Evolutionary conservation across 92 coral and sea anemone genomes (phyloP), one percentile per base, ranked within the genome.

Genomic region (Metridium senile): DNA sequence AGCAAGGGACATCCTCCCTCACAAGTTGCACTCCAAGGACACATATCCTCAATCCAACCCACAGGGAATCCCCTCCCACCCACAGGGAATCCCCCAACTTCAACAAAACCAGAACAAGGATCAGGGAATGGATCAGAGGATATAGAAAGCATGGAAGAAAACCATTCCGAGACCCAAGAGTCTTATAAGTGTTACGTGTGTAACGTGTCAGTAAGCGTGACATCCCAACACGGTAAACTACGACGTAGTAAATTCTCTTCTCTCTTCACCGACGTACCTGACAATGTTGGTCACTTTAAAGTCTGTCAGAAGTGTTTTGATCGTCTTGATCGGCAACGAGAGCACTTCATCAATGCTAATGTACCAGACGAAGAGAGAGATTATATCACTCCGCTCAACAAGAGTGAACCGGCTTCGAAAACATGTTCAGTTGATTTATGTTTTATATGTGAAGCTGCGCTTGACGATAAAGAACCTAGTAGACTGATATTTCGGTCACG

Each of bases 361-460:
- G 64, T 93, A 68, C 63, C 92, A 1, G 93, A 96, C 54, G 88
- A 83, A 58, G 58, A 82, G 74, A 81, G 97, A 49, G 84, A 93
- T 66, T 82, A 95, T 71, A 78, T 83, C 69, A 85, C 91, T 82
- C 84, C 81, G 67, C 89, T 95, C 90, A 90, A 91, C 0, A 88
- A 86, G 0, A 47, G 52, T 17, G 90, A 88, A 23, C 34, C 82
- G 17, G 31, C 81, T 52, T 30, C 76, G 19, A 88, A 75, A 53
- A 56, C 77, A 22, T 75, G 57, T n/a, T 72, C 79, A 9, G 49
- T 74, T 17, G 59, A 67, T 25, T 29, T 70, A 8, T 79, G 84
- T 66, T 85, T 92, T 76, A 84, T 92, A 4, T 92, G 97, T 54
- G 97, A 92, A 43, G 75, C 74, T 68, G 33, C 75, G 16, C 80